These are phyloP conservation scores for Sebastes kiyomatsui DNA, from an alignment of 2,797 vertebrate species.

Conservation along the genomic window DNA sequence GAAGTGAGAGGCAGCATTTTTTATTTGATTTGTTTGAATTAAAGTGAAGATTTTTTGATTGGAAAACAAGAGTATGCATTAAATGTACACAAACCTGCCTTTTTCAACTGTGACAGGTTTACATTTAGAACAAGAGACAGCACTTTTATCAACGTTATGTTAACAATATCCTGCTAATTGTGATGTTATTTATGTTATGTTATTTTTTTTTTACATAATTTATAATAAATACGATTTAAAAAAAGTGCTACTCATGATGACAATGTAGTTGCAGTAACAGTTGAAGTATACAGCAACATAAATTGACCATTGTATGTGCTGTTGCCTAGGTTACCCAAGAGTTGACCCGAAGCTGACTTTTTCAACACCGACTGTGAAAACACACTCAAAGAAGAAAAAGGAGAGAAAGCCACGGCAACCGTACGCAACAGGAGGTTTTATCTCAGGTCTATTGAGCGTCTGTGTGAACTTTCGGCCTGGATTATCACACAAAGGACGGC, in stretches of 20 bases:
- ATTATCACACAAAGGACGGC: slow-evolving; percentile 36
- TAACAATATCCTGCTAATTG: background rate
- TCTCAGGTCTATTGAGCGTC: slow-evolving; percentile 5
- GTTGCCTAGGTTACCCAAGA: slow-evolving; percentile 6
- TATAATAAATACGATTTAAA: background rate
- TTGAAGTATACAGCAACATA: background rate
- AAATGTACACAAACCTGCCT: background rate
- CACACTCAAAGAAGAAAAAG: background rate
- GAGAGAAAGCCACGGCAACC: background rate
- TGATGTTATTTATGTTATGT: background rate
- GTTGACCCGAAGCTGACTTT: slow-evolving; percentile 1
- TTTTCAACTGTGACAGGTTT: background rate
- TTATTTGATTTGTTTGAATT: background rate
- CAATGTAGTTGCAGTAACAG: background rate
- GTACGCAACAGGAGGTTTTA: background rate
- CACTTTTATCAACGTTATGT: background rate
- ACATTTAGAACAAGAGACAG: background rate
- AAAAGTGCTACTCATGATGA: background rate
- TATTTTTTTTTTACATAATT: background rate
- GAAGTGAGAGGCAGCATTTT: background rate
- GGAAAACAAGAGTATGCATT: background rate
- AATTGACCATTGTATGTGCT: background rate
- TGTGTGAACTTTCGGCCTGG: background rate
- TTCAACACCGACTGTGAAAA: slow-evolving; percentile 1
- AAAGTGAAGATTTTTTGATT: background rate